Conservation (phyloP, 2,888 invertebrate species). For the Ormia ochracea region DNA sequence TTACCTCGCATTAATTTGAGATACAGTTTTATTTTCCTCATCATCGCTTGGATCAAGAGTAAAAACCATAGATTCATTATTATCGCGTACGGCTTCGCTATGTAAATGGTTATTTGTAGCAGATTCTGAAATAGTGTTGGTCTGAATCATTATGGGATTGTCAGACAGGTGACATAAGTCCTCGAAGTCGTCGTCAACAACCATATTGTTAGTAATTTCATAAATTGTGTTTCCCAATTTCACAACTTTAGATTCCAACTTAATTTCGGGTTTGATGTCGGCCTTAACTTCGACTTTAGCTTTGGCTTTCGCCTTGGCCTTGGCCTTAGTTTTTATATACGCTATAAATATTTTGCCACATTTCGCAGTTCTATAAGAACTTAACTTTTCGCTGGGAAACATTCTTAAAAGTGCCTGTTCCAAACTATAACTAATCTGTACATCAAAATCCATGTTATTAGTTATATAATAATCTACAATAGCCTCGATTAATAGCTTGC, state of each 20-base stretch:
- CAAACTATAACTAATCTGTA: conserved; percentile 68
- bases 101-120: not conserved
- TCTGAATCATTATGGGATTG: not conserved
- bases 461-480: conserved; percentile 70
- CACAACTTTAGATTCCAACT: not conserved
- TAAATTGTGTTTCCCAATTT: not conserved
- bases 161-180: not conserved
- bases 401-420: conserved; percentile 69
- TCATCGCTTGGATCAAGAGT: not conserved
- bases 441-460: conserved; percentile 67
- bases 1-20: conserved; percentile 11
- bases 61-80: not conserved
- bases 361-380: conserved; percentile 70
- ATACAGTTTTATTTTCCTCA: not conserved
- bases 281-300: not conserved
- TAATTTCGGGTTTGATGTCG: not conserved
- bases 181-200: not conserved
- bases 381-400: conserved; percentile 69
- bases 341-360: conserved; percentile 71
- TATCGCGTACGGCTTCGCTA: not conserved
- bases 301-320: conserved; percentile 31
- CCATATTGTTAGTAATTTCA: not conserved
- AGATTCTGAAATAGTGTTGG: not conserved
- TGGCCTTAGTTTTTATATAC: conserved; percentile 65
- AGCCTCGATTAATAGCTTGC: conserved; percentile 67